phyloP scores from a whole-genome alignment of 2,797 vertebrate genomes.

The Clamator glandarius region DNA sequence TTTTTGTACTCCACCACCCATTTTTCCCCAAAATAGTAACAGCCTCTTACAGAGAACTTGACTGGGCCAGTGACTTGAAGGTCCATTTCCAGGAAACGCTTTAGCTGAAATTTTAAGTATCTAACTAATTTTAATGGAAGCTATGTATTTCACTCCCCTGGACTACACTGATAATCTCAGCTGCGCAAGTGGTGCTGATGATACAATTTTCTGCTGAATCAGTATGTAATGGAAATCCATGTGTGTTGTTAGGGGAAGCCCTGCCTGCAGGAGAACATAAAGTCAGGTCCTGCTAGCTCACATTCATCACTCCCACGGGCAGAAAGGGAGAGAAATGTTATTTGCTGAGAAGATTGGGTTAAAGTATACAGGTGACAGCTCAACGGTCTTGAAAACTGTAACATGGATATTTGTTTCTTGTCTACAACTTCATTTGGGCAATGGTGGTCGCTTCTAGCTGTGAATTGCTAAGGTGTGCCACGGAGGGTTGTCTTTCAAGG shows the following conservation, averaged over 20 bases:
- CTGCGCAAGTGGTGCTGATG: slow-evolving; percentile 2
- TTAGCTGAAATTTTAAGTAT: background rate
- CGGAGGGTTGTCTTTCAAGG: background rate
- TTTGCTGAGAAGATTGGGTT: background rate
- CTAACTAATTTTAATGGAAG: slow-evolving; percentile 25
- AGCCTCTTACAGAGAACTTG: background rate
- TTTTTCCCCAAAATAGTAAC: background rate
- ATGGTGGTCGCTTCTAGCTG: background rate
- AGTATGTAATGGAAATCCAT: slow-evolving; percentile 49
- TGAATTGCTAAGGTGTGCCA: background rate
- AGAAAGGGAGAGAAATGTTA: background rate
- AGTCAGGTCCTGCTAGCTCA: background rate
- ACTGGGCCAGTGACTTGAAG: background rate
- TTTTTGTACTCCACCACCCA: background rate
- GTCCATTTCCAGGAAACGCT: background rate
- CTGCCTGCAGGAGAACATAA: background rate
- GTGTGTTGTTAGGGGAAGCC: background rate
- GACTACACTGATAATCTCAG: slow-evolving; percentile 13
- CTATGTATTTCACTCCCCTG: slow-evolving; percentile 13
- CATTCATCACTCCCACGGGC: background rate
- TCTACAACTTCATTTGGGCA: background rate
- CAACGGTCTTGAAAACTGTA: background rate
- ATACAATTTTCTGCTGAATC: slow-evolving; percentile 52
- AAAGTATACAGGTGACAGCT: background rate
- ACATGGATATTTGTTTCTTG: background rate